Conservation (phyloP, 2,888 invertebrate genomes). For the Megastigmus dorsalis region DNA sequence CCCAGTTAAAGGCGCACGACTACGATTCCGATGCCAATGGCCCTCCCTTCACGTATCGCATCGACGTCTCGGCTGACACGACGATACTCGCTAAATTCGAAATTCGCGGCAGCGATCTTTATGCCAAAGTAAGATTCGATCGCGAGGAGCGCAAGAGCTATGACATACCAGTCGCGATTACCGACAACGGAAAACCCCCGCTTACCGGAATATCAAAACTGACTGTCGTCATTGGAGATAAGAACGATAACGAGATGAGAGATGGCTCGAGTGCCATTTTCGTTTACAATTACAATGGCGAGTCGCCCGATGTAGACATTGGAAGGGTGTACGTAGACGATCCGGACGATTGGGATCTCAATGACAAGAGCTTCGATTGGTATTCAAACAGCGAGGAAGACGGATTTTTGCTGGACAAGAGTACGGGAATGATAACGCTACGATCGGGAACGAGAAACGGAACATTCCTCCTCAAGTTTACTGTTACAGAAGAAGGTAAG, state of each 20-base stretch:
- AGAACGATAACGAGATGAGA: constrained; percentile 93
- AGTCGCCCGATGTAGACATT: constrained; percentile 87
- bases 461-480: constrained; percentile 84
- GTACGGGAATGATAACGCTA: constrained; percentile 93
- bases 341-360: constrained; percentile 97
- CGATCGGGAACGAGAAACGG: constrained; percentile 84
- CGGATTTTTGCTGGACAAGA: constrained; percentile 83
- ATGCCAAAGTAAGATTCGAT: constrained; percentile 86
- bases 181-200: constrained; percentile 86
- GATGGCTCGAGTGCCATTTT: constrained; percentile 93
- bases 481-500: constrained; percentile 81
- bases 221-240: constrained; percentile 93
- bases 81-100: constrained; percentile 84
- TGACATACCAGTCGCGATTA: constrained; percentile 90
- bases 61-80: constrained; percentile 79
- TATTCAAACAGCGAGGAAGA: constrained; percentile 77
- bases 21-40: constrained; percentile 89
- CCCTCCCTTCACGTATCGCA: constrained; percentile 86
- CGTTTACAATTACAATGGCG: constrained; percentile 95
- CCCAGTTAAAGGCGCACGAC: constrained; percentile 83
- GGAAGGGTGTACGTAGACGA: constrained; percentile 96
- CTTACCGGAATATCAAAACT: constrained; percentile 88
- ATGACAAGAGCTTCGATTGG: constrained; percentile 92
- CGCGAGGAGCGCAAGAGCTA: constrained; percentile 92
- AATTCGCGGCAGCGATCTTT: constrained; percentile 82